These are phyloP conservation scores for Synanthedon tipuliformis DNA, from an alignment of 2,888 invertebrate species.

Conservation along the genomic window DNA sequence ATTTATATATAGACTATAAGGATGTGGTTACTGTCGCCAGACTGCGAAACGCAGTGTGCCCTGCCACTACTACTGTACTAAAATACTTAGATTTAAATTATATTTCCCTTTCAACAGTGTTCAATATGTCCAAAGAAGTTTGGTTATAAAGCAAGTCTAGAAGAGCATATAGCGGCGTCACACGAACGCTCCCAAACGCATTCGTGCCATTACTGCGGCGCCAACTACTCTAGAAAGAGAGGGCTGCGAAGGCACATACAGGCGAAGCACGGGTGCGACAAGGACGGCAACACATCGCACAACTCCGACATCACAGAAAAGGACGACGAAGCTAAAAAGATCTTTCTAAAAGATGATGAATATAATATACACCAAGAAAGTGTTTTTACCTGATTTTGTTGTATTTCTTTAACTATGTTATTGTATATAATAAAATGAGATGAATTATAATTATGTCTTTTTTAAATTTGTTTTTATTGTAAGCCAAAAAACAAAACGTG, in stretches of 20 bases:
- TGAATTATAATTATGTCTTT: too few species aligned
- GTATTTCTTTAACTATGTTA: too few species aligned
- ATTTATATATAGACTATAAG: too few species aligned
- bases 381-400: background rate
- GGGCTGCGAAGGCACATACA: conserved; percentile 40
- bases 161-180: conserved; percentile 42
- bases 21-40: too few species aligned
- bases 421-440: too few species aligned
- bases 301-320: background rate
- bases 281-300: background rate
- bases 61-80: background rate
- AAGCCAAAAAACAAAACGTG: too few species aligned
- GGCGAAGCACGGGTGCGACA: conserved; percentile 28
- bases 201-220: conserved; percentile 36
- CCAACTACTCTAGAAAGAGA: conserved; percentile 35
- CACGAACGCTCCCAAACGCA: conserved; percentile 38
- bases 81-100: background rate
- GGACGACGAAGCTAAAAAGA: background rate
- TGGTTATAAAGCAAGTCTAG: conserved; percentile 49
- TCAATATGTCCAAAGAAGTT: conserved; percentile 49
- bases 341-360: background rate
- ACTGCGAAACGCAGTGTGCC: too few species aligned
- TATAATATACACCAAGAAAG: background rate
- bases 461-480: too few species aligned
- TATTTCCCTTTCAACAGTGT: conserved; percentile 38